These are phyloP conservation scores for Tachystola acroxantha DNA, from an alignment of 2,888 invertebrate species.

Conservation along the genomic window DNA sequence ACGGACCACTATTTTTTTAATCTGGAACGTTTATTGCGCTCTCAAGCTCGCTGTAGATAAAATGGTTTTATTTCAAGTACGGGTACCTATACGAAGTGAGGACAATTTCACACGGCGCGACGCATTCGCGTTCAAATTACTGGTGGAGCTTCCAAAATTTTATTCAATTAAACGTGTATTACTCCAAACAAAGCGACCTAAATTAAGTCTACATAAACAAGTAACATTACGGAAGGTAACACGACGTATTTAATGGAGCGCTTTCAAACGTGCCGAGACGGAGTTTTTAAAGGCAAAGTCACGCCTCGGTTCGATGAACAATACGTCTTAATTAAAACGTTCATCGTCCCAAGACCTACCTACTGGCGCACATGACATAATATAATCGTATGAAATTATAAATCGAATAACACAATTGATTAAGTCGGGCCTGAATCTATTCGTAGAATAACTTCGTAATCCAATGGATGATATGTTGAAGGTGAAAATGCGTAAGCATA, in stretches of 20 bases:
- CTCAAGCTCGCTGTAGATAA: slow-evolving; percentile 16
- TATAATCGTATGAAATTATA: slow-evolving; percentile 59
- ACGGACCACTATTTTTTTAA: slow-evolving; percentile 46
- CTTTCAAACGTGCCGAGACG: slow-evolving; percentile 41
- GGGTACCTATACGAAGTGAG: no score
- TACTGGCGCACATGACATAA: slow-evolving; percentile 37
- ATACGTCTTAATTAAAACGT: slow-evolving; percentile 70
- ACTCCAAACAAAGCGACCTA: slow-evolving; percentile 10
- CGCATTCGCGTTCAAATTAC: neutral
- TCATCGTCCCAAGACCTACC: slow-evolving; percentile 39
- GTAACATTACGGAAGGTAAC: slow-evolving; percentile 33
- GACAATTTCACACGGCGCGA: neutral
- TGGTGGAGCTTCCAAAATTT: neutral
- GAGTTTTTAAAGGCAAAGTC: slow-evolving; percentile 63
- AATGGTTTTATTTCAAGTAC: neutral
- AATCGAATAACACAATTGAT: slow-evolving; percentile 42
- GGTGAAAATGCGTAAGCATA: no score
- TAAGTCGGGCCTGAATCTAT: slow-evolving; percentile 28
- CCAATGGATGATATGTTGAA: no score
- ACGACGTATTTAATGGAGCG: slow-evolving; percentile 42
- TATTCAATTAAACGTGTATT: slow-evolving; percentile 9
- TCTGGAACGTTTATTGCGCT: slow-evolving; percentile 35
- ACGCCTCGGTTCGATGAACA: slow-evolving; percentile 57
- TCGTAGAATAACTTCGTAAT: no score
- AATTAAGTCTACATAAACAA: slow-evolving; percentile 12